Evolutionary conservation across 2,888 invertebrate genomes (phyloP).

Genomic region (Cryptus viduatorius): DNA sequence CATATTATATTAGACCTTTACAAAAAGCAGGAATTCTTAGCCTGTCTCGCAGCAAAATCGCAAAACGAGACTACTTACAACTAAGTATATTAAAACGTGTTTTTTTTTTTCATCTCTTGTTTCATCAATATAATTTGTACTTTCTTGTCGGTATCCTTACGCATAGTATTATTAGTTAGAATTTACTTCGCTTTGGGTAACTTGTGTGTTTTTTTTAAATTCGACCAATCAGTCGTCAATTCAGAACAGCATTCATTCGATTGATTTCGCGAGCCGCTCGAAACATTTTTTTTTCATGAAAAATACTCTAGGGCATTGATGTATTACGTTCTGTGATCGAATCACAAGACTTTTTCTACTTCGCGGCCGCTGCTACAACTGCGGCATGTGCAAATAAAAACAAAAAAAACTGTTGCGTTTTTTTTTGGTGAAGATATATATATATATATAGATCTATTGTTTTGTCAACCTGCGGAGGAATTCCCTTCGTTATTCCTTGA

Average conservation of each 20-base stretch:
- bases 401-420: constrained; percentile 64
- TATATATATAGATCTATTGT: constrained; percentile 21
- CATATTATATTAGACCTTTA: constrained; percentile 57
- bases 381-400: constrained; percentile 27
- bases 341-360: constrained; percentile 19
- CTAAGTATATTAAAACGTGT: constrained; percentile 58
- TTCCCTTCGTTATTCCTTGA: constrained; percentile 12
- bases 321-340: constrained; percentile 13
- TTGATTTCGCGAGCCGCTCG: constrained; percentile 27
- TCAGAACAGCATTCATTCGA: constrained; percentile 35
- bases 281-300: constrained; percentile 53
- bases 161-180: constrained; percentile 69
- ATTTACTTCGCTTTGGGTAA: constrained; percentile 77
- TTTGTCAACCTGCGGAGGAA: constrained; percentile 21
- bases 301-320: constrained; percentile 52
- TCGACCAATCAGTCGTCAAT: constrained; percentile 24
- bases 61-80: constrained; percentile 57
- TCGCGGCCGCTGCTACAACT: not conserved
- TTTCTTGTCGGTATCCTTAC: constrained; percentile 73
- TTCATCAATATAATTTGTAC: constrained; percentile 76
- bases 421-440: constrained; percentile 3
- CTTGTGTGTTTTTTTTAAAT: constrained; percentile 57
- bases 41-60: constrained; percentile 62
- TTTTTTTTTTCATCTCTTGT: constrained; percentile 50
- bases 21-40: constrained; percentile 56